Evolutionary conservation across 2,888 invertebrate genomes (phyloP).

Genomic region (Dioctria linearis): DNA sequence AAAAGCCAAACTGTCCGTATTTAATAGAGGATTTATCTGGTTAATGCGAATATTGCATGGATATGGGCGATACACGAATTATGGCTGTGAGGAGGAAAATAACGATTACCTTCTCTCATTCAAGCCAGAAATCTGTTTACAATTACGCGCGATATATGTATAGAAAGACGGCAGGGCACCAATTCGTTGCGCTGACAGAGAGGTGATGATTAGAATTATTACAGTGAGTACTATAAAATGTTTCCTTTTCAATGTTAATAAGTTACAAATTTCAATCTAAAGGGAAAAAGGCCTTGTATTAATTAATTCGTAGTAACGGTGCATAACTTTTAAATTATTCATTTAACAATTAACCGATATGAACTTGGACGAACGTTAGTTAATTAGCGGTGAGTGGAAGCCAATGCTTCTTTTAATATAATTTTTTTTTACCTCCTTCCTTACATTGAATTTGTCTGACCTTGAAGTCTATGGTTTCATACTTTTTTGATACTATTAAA

Average conservation of each 20-base stretch:
- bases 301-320: too few species aligned
- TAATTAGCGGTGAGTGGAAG: too few species aligned
- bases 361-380: too few species aligned
- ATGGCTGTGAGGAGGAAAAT: conserved; percentile 30
- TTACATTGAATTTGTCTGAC: too few species aligned
- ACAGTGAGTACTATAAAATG: conserved; percentile 25
- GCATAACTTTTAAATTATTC: too few species aligned
- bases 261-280: neutral
- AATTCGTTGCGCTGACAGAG: neutral
- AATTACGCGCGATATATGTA: conserved; percentile 43
- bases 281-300: neutral
- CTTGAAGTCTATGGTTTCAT: too few species aligned
- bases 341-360: too few species aligned
- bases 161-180: neutral
- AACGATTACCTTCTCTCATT: conserved; percentile 37
- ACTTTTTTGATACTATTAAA: too few species aligned
- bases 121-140: conserved; percentile 47
- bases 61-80: conserved; percentile 41
- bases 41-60: conserved; percentile 46
- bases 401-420: too few species aligned
- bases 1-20: conserved; percentile 47
- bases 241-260: neutral
- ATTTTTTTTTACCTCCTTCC: too few species aligned
- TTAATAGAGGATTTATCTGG: conserved; percentile 44
- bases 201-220: conserved; percentile 34